Conservation (phyloP, 2,113 vertebrate species). For the Alethe diademata region DNA sequence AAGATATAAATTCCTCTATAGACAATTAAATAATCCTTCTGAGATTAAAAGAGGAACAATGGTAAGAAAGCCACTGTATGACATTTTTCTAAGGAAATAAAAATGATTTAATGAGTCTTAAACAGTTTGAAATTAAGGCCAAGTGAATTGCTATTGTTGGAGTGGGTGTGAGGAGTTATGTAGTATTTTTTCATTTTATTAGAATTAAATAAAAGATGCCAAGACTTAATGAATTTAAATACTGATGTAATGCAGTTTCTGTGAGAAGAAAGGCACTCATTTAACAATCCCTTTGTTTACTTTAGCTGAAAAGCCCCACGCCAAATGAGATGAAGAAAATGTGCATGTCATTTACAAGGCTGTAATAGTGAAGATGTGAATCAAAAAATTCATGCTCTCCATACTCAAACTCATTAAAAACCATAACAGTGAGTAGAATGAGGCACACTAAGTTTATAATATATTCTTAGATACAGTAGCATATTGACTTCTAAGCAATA, state of each 20-base stretch:
- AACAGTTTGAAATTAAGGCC: constrained; percentile 30
- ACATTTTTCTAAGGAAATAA: constrained; percentile 3
- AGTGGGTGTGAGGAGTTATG: not conserved
- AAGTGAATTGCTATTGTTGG: not conserved
- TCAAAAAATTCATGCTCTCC: not conserved
- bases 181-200: constrained; percentile 11
- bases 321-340: not conserved
- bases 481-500: not conserved
- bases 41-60: not conserved
- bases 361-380: not conserved
- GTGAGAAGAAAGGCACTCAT: not conserved
- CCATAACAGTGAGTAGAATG: not conserved
- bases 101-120: not conserved
- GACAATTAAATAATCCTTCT: constrained; percentile 20
- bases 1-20: constrained; percentile 5
- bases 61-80: not conserved
- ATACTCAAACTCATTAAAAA: not conserved
- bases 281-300: not conserved
- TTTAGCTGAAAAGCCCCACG: not conserved
- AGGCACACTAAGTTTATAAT: not conserved
- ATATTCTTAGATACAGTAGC: not conserved
- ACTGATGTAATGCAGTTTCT: not conserved
- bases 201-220: not conserved
- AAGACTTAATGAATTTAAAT: constrained; percentile 1
- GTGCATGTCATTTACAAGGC: not conserved